A percentile compares a stretch with the other conserved stretches of the same genome.
Conservation (phyloP, 1,140 invertebrate genomes). For the Halictus rubicundus region DNA sequence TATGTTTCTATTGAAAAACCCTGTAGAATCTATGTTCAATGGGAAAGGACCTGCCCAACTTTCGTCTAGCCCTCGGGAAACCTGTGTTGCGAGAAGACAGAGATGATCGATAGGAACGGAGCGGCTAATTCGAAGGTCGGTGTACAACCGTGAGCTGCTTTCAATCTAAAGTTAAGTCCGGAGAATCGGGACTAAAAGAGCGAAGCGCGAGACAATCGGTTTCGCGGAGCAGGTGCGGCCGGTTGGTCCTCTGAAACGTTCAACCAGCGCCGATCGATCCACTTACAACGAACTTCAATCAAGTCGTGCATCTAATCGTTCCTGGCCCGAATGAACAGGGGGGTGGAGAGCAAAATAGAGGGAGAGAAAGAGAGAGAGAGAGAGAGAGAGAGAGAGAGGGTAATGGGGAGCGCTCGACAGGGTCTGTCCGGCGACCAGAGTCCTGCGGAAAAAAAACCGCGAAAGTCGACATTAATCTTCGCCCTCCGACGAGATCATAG, state of each 20-base stretch:
- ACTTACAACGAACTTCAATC: conserved; percentile 56
- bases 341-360: background rate
- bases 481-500: conserved; percentile 49
- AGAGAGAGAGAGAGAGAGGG: too few relatives aligned
- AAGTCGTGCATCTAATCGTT: conserved; percentile 30
- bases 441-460: conserved; percentile 41
- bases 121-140: too few relatives aligned
- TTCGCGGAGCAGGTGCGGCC: background rate
- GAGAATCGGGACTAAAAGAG: background rate
- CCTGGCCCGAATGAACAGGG: background rate
- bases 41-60: too few relatives aligned
- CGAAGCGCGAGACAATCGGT: background rate
- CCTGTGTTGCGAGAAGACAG: too few relatives aligned
- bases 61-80: too few relatives aligned
- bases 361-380: too few relatives aligned
- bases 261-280: conserved; percentile 22
- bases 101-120: too few relatives aligned
- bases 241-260: background rate
- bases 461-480: conserved; percentile 62
- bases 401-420: conserved; percentile 31
- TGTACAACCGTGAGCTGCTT: too few relatives aligned
- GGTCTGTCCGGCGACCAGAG: conserved; percentile 13
- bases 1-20: too few relatives aligned
- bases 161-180: too few relatives aligned
- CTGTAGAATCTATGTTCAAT: too few relatives aligned